These are phyloP conservation scores for Pycnomerus fuliginosus DNA, from an alignment of 2,888 invertebrate genomes.

Conservation along the genomic window DNA sequence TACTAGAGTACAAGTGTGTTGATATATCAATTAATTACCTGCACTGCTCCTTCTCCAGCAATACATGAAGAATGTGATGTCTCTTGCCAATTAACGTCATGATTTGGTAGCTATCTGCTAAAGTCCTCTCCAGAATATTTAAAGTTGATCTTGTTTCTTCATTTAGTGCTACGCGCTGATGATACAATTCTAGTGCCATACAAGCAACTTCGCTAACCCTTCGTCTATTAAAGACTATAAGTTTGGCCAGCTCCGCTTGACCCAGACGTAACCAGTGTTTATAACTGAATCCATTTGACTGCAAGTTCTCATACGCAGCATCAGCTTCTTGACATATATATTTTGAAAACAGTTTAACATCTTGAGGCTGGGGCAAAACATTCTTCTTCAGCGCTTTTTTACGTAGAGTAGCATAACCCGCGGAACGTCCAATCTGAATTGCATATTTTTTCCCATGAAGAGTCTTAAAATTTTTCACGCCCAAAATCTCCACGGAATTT, in stretches of 20 bases:
- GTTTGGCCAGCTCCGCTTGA: constrained; percentile 1
- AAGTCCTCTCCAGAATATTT: neutral
- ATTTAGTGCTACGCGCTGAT: neutral
- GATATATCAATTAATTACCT: neutral
- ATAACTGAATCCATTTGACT: neutral
- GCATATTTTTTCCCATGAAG: constrained; percentile 1
- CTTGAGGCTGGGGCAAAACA: neutral
- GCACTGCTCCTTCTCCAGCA: neutral
- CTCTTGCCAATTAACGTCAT: neutral
- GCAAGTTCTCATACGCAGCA: neutral
- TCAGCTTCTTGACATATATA: neutral
- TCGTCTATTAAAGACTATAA: neutral
- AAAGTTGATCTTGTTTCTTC: neutral
- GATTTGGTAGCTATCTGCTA: neutral
- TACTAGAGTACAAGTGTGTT: no score
- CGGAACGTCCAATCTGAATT: neutral
- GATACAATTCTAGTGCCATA: neutral
- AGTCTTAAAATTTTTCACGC: neutral
- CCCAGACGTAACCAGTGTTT: neutral
- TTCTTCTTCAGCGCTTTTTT: neutral
- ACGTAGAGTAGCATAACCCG: neutral
- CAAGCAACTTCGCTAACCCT: neutral
- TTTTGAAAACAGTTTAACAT: constrained; percentile 1
- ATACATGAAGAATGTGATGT: neutral
- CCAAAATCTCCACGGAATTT: neutral